Conservation (phyloP, 2,888 invertebrate genomes). For the Pecten maximus region DNA sequence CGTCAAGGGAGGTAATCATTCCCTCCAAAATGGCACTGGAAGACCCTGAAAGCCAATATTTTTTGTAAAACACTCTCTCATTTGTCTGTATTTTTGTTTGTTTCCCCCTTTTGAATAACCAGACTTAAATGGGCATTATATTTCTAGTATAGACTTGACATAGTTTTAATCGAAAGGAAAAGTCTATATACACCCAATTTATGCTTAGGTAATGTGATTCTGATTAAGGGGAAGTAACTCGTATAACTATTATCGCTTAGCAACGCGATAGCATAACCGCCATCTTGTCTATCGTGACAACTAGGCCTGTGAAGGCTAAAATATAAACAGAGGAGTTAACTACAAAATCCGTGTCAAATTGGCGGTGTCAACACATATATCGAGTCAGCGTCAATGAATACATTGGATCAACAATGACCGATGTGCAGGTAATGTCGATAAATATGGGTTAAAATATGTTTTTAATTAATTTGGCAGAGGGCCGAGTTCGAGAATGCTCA, state of each 20-base stretch:
- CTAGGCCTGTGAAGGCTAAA: constrained; percentile 1
- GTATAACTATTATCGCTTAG: constrained; percentile 49
- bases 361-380: constrained; percentile 13
- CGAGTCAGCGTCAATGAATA: constrained; percentile 8
- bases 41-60: too few species aligned
- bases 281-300: constrained; percentile 47
- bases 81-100: too few species aligned
- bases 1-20: neutral
- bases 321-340: constrained; percentile 11
- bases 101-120: too few species aligned
- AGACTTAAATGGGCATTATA: too few species aligned
- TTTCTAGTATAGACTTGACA: too few species aligned
- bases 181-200: too few species aligned
- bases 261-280: constrained; percentile 55
- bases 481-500: constrained; percentile 31
- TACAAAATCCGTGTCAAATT: constrained; percentile 1
- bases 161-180: too few species aligned
- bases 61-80: too few species aligned
- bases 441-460: neutral
- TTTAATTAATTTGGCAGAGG: neutral
- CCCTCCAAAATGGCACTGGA: neutral
- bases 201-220: too few species aligned
- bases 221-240: neutral
- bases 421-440: constrained; percentile 23
- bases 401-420: constrained; percentile 25